These are phyloP conservation scores for Tetragonula clypearis DNA, from an alignment of 1,140 invertebrate genomes.

Conservation along the genomic window DNA sequence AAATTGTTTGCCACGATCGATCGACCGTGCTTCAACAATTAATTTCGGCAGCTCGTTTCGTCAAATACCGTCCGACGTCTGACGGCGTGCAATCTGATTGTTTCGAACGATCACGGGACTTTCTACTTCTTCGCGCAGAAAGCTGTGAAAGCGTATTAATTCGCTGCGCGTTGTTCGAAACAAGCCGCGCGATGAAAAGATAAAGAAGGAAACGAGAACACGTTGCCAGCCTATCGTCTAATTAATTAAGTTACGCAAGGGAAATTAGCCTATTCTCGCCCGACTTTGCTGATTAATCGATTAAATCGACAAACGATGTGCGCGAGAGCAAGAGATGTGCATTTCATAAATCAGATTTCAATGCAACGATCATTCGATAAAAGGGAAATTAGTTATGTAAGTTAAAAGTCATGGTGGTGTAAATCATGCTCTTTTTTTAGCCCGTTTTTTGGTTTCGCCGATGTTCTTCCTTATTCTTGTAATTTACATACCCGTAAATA, in stretches of 20 bases:
- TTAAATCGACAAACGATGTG: not conserved
- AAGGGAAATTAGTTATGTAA: not conserved
- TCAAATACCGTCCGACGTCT: not conserved
- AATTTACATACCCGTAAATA: not conserved
- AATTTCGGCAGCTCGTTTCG: constrained; percentile 4
- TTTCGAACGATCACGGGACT: constrained; percentile 59
- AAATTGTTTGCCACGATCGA: not conserved
- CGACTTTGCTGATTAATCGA: not conserved
- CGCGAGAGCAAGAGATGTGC: not conserved
- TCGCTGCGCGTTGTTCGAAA: constrained; percentile 11
- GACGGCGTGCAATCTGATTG: not conserved
- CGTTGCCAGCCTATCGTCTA: not conserved
- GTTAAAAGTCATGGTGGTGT: not conserved
- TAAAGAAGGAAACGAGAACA: not conserved
- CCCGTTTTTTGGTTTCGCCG: not conserved
- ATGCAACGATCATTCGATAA: not conserved
- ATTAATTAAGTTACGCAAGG: constrained; percentile 15
- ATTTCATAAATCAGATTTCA: not conserved
- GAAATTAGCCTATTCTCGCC: constrained; percentile 2
- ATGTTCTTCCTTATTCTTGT: not conserved
- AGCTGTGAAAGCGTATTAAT: constrained; percentile 66
- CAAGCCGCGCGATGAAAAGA: constrained; percentile 11
- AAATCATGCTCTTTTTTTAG: constrained; percentile 14
- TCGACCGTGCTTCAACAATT: not conserved
- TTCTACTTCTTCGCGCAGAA: constrained; percentile 62